phyloP scores from a whole-genome alignment of 2,113 vertebrate genomes.

The Clupea harengus region DNA sequence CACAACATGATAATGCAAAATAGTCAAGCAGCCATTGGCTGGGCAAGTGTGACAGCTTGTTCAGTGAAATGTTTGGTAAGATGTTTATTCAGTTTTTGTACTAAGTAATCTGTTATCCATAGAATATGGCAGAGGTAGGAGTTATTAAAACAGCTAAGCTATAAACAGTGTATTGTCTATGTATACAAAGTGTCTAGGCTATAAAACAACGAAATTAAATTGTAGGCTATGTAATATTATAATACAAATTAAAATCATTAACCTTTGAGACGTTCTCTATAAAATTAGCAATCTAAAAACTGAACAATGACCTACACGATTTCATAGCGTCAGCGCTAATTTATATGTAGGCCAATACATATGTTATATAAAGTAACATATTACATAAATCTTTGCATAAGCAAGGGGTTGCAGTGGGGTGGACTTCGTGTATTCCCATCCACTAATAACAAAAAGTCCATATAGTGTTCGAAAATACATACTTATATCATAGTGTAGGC shows the following conservation, averaged over 20 bases:
- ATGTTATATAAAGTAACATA: conserved; percentile 28
- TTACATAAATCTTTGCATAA: conserved; percentile 36
- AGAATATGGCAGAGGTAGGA: background rate
- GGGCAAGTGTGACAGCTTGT: no score
- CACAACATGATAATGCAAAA: background rate
- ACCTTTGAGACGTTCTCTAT: background rate
- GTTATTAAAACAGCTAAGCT: background rate
- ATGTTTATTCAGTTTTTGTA: no score
- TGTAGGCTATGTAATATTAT: no score
- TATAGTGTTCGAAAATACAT: background rate
- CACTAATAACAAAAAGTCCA: background rate
- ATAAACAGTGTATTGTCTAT: no score
- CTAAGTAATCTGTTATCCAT: background rate
- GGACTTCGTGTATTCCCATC: background rate
- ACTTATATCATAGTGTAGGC: background rate
- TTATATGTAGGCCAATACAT: conserved; percentile 19
- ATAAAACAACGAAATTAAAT: no score
- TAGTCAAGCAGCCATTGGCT: background rate
- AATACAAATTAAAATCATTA: no score
- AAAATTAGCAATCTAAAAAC: background rate
- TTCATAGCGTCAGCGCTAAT: background rate
- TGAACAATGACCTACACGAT: background rate
- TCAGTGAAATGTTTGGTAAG: no score
- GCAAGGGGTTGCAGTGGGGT: background rate
- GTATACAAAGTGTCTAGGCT: no score